These are phyloP conservation scores for Vireo griseus DNA, from an alignment of 2,797 vertebrate species.

Conservation along the genomic window DNA sequence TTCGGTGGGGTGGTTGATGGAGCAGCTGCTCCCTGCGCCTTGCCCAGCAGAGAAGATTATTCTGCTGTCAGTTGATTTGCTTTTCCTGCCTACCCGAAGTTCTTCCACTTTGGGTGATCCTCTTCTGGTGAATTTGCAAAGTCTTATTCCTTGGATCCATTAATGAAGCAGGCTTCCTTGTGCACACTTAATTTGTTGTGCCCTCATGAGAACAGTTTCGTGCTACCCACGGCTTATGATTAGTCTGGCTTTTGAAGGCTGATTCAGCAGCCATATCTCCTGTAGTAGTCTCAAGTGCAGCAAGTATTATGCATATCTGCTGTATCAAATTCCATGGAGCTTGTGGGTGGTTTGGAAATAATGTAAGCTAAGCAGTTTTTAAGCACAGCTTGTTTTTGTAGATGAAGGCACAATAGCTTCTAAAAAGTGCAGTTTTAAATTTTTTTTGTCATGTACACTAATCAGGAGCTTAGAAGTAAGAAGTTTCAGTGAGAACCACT, in stretches of 20 bases:
- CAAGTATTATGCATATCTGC: conserved; percentile 64
- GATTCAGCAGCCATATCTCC: conserved; percentile 59
- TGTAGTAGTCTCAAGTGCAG: conserved; percentile 58
- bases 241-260: conserved; percentile 61
- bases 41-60: conserved; percentile 53
- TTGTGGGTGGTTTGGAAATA: conserved; percentile 62
- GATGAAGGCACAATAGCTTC: conserved; percentile 36
- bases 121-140: conserved; percentile 43
- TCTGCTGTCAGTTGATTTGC: conserved; percentile 44
- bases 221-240: conserved; percentile 57
- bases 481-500: neutral
- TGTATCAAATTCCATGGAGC: conserved; percentile 64
- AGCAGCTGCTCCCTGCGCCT: conserved; percentile 57
- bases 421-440: neutral
- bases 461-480: neutral
- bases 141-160: conserved; percentile 6
- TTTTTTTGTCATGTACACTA: neutral
- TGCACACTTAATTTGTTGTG: conserved; percentile 37
- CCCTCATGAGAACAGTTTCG: conserved; percentile 33
- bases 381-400: conserved; percentile 59
- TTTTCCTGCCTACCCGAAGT: conserved; percentile 8
- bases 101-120: conserved; percentile 4
- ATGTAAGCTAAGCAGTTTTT: conserved; percentile 55
- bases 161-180: conserved; percentile 47
- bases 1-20: conserved; percentile 58